A percentile compares a stretch with the other conserved stretches of the same genome.
These are phyloP conservation scores for Plagodis dolabraria DNA, from an alignment of 2,888 invertebrate species.

Conservation along the genomic window DNA sequence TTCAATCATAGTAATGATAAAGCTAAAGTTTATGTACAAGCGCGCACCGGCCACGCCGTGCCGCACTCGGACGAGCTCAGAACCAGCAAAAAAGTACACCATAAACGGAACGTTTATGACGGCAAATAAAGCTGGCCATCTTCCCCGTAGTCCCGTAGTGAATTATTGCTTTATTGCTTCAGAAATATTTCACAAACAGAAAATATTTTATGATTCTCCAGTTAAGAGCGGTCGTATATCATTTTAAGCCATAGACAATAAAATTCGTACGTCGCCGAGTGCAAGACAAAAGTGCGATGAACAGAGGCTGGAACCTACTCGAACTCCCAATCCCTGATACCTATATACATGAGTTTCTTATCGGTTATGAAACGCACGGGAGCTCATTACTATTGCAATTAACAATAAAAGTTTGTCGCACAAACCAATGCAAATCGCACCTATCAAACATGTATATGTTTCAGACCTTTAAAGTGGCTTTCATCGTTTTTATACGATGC, in stretches of 20 bases:
- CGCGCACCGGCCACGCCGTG: constrained; percentile 51
- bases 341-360: constrained; percentile 3
- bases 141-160: constrained; percentile 83
- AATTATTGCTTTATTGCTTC: constrained; percentile 85
- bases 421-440: constrained; percentile 19
- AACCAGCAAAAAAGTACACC: constrained; percentile 77
- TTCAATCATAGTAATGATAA: constrained; percentile 69
- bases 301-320: constrained; percentile 44
- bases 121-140: constrained; percentile 82
- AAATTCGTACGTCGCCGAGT: constrained; percentile 81
- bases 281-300: constrained; percentile 70
- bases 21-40: constrained; percentile 68
- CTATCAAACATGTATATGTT: too few species aligned
- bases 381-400: constrained; percentile 21
- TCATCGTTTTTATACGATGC: too few species aligned
- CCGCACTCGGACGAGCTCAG: constrained; percentile 44
- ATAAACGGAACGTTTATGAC: constrained; percentile 83
- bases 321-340: constrained; percentile 33
- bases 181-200: constrained; percentile 85
- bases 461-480: too few species aligned
- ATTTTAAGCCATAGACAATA: constrained; percentile 85
- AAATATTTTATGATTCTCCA: constrained; percentile 85
- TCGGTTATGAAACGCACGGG: constrained; percentile 24
- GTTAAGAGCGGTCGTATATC: constrained; percentile 83
- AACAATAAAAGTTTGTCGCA: constrained; percentile 22